phyloP scores from a whole-genome alignment of 2,113 vertebrate species.

The Ardeotis arabs region DNA sequence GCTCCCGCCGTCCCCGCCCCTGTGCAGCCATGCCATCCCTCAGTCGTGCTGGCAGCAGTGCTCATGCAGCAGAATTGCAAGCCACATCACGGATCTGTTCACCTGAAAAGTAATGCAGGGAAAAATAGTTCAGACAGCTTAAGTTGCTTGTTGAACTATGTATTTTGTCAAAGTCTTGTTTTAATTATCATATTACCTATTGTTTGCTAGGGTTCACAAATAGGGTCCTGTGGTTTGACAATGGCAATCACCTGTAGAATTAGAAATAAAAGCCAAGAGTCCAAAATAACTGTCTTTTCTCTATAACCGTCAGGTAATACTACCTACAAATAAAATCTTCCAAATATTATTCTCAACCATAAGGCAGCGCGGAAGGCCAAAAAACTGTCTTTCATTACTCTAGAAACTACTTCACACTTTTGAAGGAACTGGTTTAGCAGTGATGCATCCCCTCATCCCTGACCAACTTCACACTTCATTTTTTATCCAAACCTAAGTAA shows the following conservation, averaged over 20 bases:
- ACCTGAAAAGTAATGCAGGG: not conserved
- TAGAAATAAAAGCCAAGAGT: not conserved
- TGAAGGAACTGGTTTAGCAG: conserved; percentile 35
- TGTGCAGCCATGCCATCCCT: not conserved
- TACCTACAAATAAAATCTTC: conserved; percentile 9
- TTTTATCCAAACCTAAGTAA: conserved; percentile 38
- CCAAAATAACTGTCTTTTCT: not conserved
- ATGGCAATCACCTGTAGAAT: not conserved
- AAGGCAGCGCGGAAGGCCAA: conserved; percentile 29
- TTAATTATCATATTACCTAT: not conserved
- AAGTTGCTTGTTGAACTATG: not conserved
- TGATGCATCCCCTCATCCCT: conserved; percentile 59
- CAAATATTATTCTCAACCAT: conserved; percentile 9
- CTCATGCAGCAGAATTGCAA: not conserved
- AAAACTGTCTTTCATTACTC: conserved; percentile 53
- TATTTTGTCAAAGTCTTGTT: not conserved
- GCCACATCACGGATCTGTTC: not conserved
- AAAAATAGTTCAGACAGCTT: not conserved
- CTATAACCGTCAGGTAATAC: not conserved
- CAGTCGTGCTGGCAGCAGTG: not conserved
- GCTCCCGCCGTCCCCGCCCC: not conserved
- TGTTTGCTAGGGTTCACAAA: not conserved
- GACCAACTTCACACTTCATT: conserved; percentile 62
- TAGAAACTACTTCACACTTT: conserved; percentile 47
- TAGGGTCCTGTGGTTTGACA: not conserved